Base-by-base conservation (phyloP, 2,797 vertebrate species). In the Clarias laeviceps region DNA sequence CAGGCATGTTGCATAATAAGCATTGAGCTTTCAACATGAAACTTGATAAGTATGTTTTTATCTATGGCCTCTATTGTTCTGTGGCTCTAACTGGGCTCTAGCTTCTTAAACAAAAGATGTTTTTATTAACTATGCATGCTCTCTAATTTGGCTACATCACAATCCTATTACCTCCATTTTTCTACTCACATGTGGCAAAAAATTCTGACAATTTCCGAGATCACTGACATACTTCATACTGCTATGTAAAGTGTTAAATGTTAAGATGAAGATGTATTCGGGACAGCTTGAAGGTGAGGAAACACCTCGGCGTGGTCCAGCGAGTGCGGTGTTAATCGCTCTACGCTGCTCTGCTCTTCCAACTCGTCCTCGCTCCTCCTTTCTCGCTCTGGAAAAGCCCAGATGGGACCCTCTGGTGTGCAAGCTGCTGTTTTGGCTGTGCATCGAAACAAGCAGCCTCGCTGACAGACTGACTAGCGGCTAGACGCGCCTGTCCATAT, bases 341-440 rank as follows among this genome's bases (percentile, higher is more conserved):
- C 81, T 45, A 56, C 59, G 56, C 34, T 20, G 12, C 72, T 12
- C 78, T n/a, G 82, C 88, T 88, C 88, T 54, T 69, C 66, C 88
- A 87, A 87, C 85, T 88, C 37, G 24, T 62, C 57, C 72, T 84
- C 85, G 70, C 17, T 78, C 24, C 89, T 89, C 91, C 91, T 89
- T 93, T 93, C 93, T 93, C 90, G 92, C 93, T 93, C 93, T 93
- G 94, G 40, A 92, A 92, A 93, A 93, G 93, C 91, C 93, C 94
- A 94, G 93, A 94, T 92, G 94, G 93, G 92, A 94, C 92, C 92
- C 91, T 34, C 93, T 89, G 68, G 87, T 90, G 89, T 91, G 91
- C 64, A 87, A 89, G 92, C 92, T 91, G 40, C 92, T 91, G 45
- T 92, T 62, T 88, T 89, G 90, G 86, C 89, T 91, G 92, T 93